Conservation (phyloP, 2,113 vertebrate genomes). For the Ovibos moschatus region DNA sequence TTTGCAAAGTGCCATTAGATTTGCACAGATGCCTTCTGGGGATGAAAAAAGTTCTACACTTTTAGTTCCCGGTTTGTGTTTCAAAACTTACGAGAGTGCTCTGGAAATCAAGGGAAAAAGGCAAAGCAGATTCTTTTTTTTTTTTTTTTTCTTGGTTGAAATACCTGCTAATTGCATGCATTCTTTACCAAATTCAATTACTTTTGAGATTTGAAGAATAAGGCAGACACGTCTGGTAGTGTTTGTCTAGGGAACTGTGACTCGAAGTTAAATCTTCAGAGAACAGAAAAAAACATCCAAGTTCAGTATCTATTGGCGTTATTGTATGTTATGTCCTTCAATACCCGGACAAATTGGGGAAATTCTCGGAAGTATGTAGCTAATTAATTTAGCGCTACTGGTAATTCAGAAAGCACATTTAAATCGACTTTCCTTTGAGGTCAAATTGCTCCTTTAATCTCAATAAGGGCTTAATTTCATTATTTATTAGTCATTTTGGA, state of each 20-base stretch:
- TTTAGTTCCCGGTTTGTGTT: conserved; percentile 60
- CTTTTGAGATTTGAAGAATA: conserved; percentile 72
- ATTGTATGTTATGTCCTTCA: conserved; percentile 29
- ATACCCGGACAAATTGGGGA: conserved; percentile 6
- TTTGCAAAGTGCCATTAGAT: conserved; percentile 20
- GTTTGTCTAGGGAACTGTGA: conserved; percentile 62
- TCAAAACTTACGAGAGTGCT: conserved; percentile 44
- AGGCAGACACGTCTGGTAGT: conserved; percentile 52
- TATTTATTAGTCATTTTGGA: conserved; percentile 31
- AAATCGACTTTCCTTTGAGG: conserved; percentile 45
- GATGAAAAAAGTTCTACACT: conserved; percentile 42
- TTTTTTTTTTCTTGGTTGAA: neutral
- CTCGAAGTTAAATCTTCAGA: conserved; percentile 67
- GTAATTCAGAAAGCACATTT: neutral
- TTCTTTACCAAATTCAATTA: conserved; percentile 75
- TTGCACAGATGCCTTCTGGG: neutral
- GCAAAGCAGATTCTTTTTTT: conserved; percentile 24
- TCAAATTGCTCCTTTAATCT: neutral
- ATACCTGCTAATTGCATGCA: conserved; percentile 61
- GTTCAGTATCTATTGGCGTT: conserved; percentile 61
- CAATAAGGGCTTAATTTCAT: conserved; percentile 53
- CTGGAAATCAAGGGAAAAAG: conserved; percentile 57
- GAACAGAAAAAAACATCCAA: conserved; percentile 51
- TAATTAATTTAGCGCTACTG: conserved; percentile 55
- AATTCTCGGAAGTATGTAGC: conserved; percentile 45